Base-by-base conservation (phyloP, 2,113 vertebrate species). In the Amphiprion ocellaris region DNA sequence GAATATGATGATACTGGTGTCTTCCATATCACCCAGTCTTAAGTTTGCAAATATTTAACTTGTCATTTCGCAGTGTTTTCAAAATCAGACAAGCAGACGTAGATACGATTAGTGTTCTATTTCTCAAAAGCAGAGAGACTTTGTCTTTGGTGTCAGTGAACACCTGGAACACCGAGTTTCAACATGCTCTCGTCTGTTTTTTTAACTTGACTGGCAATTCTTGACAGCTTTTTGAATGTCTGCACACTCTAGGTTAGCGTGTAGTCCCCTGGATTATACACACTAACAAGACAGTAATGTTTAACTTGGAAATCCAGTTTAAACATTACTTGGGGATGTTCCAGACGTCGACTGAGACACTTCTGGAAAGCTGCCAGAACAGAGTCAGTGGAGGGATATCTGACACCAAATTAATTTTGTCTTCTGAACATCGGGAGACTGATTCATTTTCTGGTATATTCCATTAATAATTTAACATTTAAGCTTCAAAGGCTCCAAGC, bases 301-400 rank as follows among this genome's bases (percentile, higher is more conserved):
- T 54, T 30, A 47, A 60, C 61, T n/a, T 39, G 14, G 47, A 49
- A 65, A 65, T 58, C n/a, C 15, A 46, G 30, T 41, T 37, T 58
- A 46, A 37, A 47, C 41, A 15, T 39, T 23, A 52, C 28, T 24
- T 2, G 2, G 14, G 10, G 55, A 33, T 52, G 28, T 77, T 59
- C 37, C 46, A 61, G 53, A 16, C 53, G 30, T 37, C 33, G 12
- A 23, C 6, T 28, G 21, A 17, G 28, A 47, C 24, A 26, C 0
- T 69, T 74, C 55, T 75, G 60, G 58, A 79, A 79, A 79, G n/a
- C 33, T 81, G 44, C 58, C 73, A 63, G 53, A 77, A 69, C 63
- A 76, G 2, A 33, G 7, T 14, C 21, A 6, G 46, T 16, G 47
- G 19, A 50, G 19, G 10, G 44, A 59, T 37, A 19, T 44, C 10